Percentiles rank a stretch among this genome's conserved stretches.
phyloP scores from a whole-genome alignment of 2,113 vertebrate species.

The Hemicordylus capensis region DNA sequence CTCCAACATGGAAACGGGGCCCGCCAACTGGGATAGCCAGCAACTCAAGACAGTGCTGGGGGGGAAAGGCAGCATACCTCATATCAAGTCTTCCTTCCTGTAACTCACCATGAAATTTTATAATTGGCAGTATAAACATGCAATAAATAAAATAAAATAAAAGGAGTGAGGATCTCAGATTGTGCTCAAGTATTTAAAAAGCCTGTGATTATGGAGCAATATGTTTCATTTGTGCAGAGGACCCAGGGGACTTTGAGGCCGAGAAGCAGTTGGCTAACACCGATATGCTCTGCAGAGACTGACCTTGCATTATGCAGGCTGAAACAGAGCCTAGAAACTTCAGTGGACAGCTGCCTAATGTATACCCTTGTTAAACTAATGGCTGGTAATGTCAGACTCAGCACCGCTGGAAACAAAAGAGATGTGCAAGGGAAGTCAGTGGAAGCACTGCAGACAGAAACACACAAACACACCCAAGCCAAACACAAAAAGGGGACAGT shows the following conservation, averaged over 20 bases:
- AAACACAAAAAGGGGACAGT: slow-evolving; percentile 39
- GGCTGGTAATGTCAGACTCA: neutral
- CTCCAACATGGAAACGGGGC: no score
- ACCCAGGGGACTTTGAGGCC: neutral
- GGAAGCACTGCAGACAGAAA: slow-evolving; percentile 30
- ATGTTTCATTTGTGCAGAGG: neutral
- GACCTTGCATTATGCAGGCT: neutral
- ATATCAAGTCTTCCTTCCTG: no score
- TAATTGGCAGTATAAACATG: no score
- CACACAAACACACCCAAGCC: slow-evolving; percentile 19
- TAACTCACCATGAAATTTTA: no score
- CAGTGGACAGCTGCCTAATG: neutral
- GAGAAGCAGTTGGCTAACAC: neutral
- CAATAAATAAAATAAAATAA: no score
- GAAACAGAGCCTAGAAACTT: neutral
- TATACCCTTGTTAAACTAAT: neutral
- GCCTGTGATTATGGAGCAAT: no score
- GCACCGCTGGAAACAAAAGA: slow-evolving; percentile 16
- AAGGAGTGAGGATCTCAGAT: no score
- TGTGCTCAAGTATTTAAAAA: no score
- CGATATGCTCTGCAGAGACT: neutral
- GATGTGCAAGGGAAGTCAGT: neutral
- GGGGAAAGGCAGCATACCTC: no score
- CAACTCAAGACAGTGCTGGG: no score
- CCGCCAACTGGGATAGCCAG: no score